These are phyloP conservation scores for Cotesia congregata DNA, from an alignment of 2,888 invertebrate species.

Conservation along the genomic window DNA sequence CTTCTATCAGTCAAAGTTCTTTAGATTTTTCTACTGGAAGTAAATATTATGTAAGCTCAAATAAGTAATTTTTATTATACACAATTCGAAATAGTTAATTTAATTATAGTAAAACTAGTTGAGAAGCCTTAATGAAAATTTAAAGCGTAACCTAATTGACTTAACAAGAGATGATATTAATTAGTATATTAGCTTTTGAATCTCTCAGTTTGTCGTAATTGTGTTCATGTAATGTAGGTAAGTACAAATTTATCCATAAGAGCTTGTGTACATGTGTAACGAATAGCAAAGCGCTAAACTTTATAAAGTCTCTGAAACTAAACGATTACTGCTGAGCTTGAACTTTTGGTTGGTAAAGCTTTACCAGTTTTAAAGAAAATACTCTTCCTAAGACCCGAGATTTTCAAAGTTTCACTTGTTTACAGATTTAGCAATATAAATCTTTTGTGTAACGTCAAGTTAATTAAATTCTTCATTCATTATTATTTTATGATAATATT, in stretches of 20 bases:
- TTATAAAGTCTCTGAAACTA: slow-evolving; percentile 26
- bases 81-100: too few species aligned
- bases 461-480: slow-evolving; percentile 1
- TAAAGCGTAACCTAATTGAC: not conserved
- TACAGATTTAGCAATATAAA: slow-evolving; percentile 3
- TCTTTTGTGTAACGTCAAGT: slow-evolving; percentile 4
- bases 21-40: too few species aligned
- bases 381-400: not conserved
- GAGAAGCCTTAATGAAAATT: too few species aligned
- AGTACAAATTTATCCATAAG: not conserved
- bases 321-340: slow-evolving; percentile 22
- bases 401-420: not conserved
- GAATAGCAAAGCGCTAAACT: not conserved
- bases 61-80: too few species aligned
- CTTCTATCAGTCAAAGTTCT: too few species aligned
- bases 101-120: too few species aligned
- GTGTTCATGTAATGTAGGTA: not conserved
- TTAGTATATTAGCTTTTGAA: not conserved
- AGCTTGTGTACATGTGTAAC: slow-evolving; percentile 20
- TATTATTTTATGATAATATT: not conserved
- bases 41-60: too few species aligned
- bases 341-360: slow-evolving; percentile 28
- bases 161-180: not conserved
- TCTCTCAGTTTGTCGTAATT: not conserved
- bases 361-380: slow-evolving; percentile 27